These are phyloP conservation scores for Triplophysa siluroides DNA, from an alignment of 2,113 vertebrate species.

Conservation along the genomic window DNA sequence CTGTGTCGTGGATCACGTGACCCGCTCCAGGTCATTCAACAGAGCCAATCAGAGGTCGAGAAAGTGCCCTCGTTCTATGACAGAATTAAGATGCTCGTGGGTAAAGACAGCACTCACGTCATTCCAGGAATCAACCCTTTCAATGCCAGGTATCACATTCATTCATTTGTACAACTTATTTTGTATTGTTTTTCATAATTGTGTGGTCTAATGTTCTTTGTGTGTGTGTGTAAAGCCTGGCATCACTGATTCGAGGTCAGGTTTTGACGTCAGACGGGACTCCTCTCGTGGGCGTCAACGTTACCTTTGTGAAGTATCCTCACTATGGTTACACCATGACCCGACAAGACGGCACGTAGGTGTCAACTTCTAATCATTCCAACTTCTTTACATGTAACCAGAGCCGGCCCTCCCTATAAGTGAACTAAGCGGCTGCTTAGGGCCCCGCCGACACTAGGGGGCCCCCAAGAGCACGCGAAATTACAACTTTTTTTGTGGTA, in stretches of 20 bases:
- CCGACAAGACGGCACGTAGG: slow-evolving; percentile 89
- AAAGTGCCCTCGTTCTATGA: slow-evolving; percentile 85
- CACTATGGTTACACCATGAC: slow-evolving; percentile 89
- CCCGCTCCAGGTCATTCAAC: slow-evolving; percentile 85
- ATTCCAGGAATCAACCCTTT: slow-evolving; percentile 88
- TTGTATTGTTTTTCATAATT: too few relatives aligned
- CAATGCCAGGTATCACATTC: slow-evolving; percentile 76
- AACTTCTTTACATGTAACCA: not conserved
- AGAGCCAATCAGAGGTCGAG: slow-evolving; percentile 75
- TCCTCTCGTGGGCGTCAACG: slow-evolving; percentile 87
- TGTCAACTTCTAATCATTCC: slow-evolving; percentile 44
- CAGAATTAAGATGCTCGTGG: slow-evolving; percentile 85
- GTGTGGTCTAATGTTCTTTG: not conserved
- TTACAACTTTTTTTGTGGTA: too few relatives aligned
- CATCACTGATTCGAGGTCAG: slow-evolving; percentile 87
- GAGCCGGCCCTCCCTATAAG: too few relatives aligned
- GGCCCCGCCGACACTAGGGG: too few relatives aligned
- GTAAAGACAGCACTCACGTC: slow-evolving; percentile 87
- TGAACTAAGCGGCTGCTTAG: too few relatives aligned
- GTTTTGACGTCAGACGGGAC: slow-evolving; percentile 87
- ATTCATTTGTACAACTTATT: not conserved
- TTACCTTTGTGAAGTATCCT: slow-evolving; percentile 87
- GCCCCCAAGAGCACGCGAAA: too few relatives aligned
- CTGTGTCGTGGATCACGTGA: slow-evolving; percentile 87
- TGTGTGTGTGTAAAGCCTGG: slow-evolving; percentile 72